A percentile compares a stretch with the other conserved stretches of the same genome.
Conservation (phyloP, 2,888 invertebrate species). For the Conus canariensis region DNA sequence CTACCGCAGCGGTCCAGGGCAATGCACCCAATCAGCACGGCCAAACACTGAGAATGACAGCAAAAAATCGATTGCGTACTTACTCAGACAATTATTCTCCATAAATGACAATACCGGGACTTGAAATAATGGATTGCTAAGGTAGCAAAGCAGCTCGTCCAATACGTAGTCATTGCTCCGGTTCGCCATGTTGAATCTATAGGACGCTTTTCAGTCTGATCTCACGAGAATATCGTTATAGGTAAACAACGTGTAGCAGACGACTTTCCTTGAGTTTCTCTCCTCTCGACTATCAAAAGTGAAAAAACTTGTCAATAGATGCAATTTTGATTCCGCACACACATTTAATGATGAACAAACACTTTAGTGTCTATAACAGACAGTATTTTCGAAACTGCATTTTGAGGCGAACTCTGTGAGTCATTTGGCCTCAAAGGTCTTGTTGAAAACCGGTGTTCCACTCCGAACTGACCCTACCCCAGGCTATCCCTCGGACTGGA, state of each 20-base stretch:
- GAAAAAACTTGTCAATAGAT: no score
- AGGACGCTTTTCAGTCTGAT: conserved; percentile 43
- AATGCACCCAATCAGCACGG: no score
- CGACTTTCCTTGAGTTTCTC: background rate
- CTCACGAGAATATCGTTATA: conserved; percentile 34
- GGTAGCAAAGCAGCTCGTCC: conserved; percentile 92
- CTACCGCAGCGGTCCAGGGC: no score
- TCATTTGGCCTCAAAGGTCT: background rate
- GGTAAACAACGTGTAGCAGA: conserved; percentile 11
- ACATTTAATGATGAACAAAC: no score
- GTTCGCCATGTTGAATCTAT: conserved; percentile 67
- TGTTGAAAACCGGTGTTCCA: no score
- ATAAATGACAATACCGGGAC: conserved; percentile 93
- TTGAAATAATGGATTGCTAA: conserved; percentile 96
- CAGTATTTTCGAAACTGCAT: no score
- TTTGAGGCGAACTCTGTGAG: background rate
- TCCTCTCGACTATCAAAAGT: no score
- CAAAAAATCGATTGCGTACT: conserved; percentile 71
- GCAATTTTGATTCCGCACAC: no score
- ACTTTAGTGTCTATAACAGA: no score
- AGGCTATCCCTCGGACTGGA: no score
- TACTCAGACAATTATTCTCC: conserved; percentile 95
- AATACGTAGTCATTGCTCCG: conserved; percentile 82
- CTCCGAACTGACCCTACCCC: no score
- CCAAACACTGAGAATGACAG: no score